Percentiles rank a stretch among this genome's conserved stretches.
These are phyloP conservation scores for Myotis findleyi DNA, from an alignment of 2,797 vertebrate species.

Conservation along the genomic window DNA sequence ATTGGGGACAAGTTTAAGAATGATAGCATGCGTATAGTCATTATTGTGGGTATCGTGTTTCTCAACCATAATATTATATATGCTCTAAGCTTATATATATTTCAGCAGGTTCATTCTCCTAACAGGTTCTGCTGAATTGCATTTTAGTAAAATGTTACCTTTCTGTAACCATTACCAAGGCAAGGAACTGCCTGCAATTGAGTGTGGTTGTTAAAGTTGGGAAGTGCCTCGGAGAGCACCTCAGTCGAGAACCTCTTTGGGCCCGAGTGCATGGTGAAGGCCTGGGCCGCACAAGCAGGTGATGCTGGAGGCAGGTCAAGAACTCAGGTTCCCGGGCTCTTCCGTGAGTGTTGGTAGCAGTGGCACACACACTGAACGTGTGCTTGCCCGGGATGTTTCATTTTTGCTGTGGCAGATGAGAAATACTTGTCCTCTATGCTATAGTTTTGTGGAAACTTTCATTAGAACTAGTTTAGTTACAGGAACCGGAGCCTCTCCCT, in stretches of 20 bases:
- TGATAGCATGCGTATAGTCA: neutral
- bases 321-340: neutral
- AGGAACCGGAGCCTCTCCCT: neutral
- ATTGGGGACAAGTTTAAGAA: conserved; percentile 2
- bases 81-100: neutral
- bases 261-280: neutral
- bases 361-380: neutral
- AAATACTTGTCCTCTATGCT: neutral
- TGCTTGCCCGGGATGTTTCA: neutral
- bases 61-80: neutral
- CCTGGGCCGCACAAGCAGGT: neutral
- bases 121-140: neutral
- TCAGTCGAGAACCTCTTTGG: neutral
- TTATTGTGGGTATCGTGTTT: neutral
- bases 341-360: neutral
- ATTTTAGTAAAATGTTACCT: conserved; percentile 34
- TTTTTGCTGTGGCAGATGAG: neutral
- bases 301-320: neutral
- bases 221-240: neutral
- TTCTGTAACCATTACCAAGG: neutral
- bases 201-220: neutral
- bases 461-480: neutral
- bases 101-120: neutral
- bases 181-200: neutral
- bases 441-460: neutral